Evolutionary conservation across 2,113 vertebrate species (phyloP).

Genomic region (Gadus macrocephalus): DNA sequence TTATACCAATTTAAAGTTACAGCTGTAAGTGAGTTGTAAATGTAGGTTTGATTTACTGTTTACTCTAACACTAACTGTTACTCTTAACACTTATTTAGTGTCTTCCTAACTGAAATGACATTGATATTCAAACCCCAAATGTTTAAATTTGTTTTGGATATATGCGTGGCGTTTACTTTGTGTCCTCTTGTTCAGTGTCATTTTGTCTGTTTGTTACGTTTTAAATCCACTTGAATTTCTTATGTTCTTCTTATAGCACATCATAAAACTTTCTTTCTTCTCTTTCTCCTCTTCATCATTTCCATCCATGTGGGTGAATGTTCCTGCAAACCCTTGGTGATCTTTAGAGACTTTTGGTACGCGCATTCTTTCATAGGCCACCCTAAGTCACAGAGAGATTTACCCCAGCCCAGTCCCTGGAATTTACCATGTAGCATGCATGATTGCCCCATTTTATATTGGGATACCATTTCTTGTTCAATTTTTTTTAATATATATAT

Average conservation of each 20-base stretch:
- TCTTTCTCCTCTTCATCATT: slow-evolving; percentile 76
- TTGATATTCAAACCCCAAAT: not conserved
- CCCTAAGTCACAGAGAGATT: slow-evolving; percentile 71
- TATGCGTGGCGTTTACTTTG: not conserved
- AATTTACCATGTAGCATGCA: not conserved
- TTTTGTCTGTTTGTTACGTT: slow-evolving; percentile 45
- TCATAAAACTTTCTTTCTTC: slow-evolving; percentile 67
- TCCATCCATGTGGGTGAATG: slow-evolving; percentile 83
- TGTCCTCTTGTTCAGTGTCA: slow-evolving; percentile 38
- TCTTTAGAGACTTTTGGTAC: slow-evolving; percentile 87
- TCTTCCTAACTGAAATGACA: not conserved
- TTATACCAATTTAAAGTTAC: not conserved
- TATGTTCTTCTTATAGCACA: slow-evolving; percentile 54
- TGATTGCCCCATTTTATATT: too few species aligned
- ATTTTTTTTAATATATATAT: too few species aligned
- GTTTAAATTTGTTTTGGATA: slow-evolving; percentile 3
- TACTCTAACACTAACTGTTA: not conserved
- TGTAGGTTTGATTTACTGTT: not conserved
- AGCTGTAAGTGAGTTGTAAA: not conserved
- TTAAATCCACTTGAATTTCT: slow-evolving; percentile 45
- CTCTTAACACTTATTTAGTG: not conserved
- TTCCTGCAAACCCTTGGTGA: slow-evolving; percentile 83
- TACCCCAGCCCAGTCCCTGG: not conserved
- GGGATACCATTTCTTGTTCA: too few species aligned
- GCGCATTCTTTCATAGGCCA: slow-evolving; percentile 76